A percentile compares a stretch with the other conserved stretches of the same genome.
Conservation (phyloP, 2,888 invertebrate species). For the Cephus spinipes region DNA sequence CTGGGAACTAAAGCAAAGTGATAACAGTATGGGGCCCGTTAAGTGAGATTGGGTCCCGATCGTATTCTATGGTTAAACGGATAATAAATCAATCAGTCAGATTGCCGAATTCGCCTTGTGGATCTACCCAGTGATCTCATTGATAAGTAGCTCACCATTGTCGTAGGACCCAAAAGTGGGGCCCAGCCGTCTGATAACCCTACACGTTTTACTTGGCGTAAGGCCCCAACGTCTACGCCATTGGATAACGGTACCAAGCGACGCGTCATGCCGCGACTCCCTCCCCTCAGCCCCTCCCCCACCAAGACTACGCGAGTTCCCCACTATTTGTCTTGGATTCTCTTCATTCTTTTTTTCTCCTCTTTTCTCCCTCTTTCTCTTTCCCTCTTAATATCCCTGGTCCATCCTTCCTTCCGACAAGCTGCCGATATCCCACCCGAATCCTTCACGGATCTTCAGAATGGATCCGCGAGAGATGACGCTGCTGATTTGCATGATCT, state of each 20-base stretch:
- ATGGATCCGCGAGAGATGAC: conserved; percentile 17
- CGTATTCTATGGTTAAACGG: not conserved
- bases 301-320: conserved; percentile 4
- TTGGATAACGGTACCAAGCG: conserved; percentile 61
- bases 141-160: conserved; percentile 63
- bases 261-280: conserved; percentile 54
- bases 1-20: not conserved
- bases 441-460: conserved; percentile 40
- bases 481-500: conserved; percentile 52
- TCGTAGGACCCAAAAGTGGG: conserved; percentile 51
- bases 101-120: conserved; percentile 50
- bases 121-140: conserved; percentile 59
- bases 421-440: conserved; percentile 43
- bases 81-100: conserved; percentile 8
- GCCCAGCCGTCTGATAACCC: conserved; percentile 14
- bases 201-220: conserved; percentile 7
- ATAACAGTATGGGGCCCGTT: not conserved
- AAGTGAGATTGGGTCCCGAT: not conserved
- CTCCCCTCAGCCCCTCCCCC: conserved; percentile 28
- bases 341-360: not conserved
- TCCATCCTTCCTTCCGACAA: conserved; percentile 31
- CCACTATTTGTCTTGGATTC: not conserved
- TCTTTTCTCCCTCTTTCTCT: not conserved
- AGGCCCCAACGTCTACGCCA: conserved; percentile 47
- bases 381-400: not conserved